These are phyloP conservation scores for Cryptotis parvus DNA, from an alignment of 2,113 vertebrate species.

Conservation along the genomic window DNA sequence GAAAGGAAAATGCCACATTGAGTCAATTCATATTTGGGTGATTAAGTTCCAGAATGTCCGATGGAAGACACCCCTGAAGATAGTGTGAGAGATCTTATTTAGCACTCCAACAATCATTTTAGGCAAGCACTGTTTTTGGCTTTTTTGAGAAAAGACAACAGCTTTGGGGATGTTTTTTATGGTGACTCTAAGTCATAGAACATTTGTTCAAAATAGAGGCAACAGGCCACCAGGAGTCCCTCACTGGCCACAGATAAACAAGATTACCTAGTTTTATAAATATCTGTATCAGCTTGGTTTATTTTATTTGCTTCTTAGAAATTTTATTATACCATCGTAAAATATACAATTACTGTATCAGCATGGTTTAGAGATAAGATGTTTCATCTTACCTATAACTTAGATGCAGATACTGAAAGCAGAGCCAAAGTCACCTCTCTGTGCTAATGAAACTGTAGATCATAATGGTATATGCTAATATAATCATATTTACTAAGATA, in stretches of 20 bases:
- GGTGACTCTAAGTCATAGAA: neutral
- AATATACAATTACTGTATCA: too few relatives aligned
- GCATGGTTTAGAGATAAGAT: neutral
- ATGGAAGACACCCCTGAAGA: neutral
- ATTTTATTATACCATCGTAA: too few relatives aligned
- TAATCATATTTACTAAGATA: neutral
- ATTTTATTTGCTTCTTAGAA: too few relatives aligned
- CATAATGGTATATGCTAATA: neutral
- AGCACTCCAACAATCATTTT: neutral
- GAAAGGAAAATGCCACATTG: neutral
- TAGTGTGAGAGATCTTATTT: neutral
- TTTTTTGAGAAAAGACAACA: neutral
- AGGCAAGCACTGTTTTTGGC: neutral
- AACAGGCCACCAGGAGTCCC: neutral
- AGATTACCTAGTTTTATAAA: neutral
- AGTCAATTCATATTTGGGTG: constrained; percentile 15
- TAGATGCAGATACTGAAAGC: neutral
- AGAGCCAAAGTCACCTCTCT: neutral
- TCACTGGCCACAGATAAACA: neutral
- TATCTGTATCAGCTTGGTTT: neutral
- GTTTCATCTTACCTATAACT: neutral
- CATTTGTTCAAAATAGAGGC: neutral
- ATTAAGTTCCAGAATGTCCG: neutral
- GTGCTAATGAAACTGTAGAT: neutral
- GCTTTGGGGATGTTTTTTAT: neutral